Evolutionary conservation across 2,797 vertebrate genomes (phyloP).

Genomic region (Gymnopithys bicolor): DNA sequence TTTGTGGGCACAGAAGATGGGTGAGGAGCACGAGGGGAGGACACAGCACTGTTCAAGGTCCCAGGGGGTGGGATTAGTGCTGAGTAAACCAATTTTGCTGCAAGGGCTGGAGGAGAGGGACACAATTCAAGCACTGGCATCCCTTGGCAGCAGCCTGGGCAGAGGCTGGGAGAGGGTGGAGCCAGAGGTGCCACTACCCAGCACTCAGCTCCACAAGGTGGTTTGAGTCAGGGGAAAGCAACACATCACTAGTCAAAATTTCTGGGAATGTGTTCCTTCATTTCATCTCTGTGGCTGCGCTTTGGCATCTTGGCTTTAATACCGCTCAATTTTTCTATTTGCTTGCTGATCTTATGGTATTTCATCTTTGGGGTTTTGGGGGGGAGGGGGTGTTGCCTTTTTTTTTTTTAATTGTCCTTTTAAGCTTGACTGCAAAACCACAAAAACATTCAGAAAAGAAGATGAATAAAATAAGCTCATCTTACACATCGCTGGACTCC

Average conservation of each 20-base stretch:
- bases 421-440: background rate
- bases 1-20: background rate
- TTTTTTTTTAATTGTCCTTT: background rate
- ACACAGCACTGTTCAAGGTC: background rate
- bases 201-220: fast-evolving
- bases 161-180: background rate
- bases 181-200: background rate
- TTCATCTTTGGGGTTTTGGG: background rate
- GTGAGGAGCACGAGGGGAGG: background rate
- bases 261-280: background rate
- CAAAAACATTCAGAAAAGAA: background rate
- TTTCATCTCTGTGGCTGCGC: background rate
- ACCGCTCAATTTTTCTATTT: background rate
- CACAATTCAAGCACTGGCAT: fast-evolving
- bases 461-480: background rate
- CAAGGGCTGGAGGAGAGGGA: background rate
- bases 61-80: too few species aligned
- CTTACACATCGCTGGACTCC: background rate
- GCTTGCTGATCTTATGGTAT: background rate
- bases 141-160: background rate
- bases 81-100: background rate
- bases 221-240: background rate
- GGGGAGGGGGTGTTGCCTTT: too few species aligned
- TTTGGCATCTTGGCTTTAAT: background rate
- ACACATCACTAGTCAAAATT: background rate